Evolutionary conservation across 2,113 vertebrate species (phyloP).

Genomic region (Ceratotherium simum): DNA sequence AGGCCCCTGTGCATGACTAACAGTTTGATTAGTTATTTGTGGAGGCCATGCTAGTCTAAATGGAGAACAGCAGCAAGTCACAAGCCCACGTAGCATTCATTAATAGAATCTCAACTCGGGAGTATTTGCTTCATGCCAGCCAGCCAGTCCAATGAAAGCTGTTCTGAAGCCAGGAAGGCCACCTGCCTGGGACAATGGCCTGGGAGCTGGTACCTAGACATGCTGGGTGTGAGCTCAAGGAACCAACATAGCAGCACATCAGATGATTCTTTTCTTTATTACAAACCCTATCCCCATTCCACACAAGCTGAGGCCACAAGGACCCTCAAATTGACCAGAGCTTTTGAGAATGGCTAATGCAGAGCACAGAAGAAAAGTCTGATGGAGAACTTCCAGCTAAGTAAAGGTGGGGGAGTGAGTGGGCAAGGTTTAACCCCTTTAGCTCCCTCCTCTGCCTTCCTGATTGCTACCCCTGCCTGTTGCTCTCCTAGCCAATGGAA

Average conservation of each 20-base stretch:
- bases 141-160: background rate
- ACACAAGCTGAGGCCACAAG: background rate
- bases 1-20: constrained; percentile 56
- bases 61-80: constrained; percentile 65
- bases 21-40: constrained; percentile 78
- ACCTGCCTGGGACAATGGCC: constrained; percentile 15
- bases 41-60: constrained; percentile 43
- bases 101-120: constrained; percentile 4
- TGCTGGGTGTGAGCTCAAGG: background rate
- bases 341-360: background rate
- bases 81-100: constrained; percentile 63
- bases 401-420: background rate
- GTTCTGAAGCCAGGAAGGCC: constrained; percentile 32
- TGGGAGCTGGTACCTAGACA: constrained; percentile 33
- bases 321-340: background rate
- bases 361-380: background rate
- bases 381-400: background rate
- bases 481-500: background rate
- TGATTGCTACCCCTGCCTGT: background rate
- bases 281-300: background rate
- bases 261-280: background rate
- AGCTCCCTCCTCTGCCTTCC: background rate
- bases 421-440: background rate
- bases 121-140: background rate
- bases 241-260: background rate